Percentiles rank a stretch among this genome's conserved stretches.
Conservation (phyloP, 2,888 invertebrate species). For the Ryuthela nishihirai region DNA sequence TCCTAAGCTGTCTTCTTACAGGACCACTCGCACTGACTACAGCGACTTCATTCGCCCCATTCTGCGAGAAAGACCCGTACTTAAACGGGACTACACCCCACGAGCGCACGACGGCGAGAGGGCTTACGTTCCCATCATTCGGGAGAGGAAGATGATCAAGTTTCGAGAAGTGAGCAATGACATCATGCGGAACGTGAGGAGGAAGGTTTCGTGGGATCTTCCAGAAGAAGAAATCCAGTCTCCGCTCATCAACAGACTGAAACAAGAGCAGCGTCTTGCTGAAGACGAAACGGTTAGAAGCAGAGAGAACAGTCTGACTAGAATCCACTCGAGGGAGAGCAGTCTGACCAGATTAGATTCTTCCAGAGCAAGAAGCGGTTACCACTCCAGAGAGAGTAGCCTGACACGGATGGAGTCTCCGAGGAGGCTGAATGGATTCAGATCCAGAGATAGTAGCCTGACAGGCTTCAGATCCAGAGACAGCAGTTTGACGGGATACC, state of each 20-base stretch:
- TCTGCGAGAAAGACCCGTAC: constrained; percentile 7
- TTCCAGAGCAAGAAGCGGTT: too few species aligned
- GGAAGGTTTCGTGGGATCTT: constrained; percentile 29
- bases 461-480: too few species aligned
- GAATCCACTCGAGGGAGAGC: constrained; percentile 8
- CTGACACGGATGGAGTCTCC: too few species aligned
- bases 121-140: constrained; percentile 4
- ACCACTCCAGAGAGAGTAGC: too few species aligned
- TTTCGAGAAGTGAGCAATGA: constrained; percentile 27
- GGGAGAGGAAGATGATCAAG: constrained; percentile 30
- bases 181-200: constrained; percentile 10
- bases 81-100: constrained; percentile 13
- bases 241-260: constrained; percentile 15
- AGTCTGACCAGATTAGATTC: too few species aligned
- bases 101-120: constrained; percentile 6
- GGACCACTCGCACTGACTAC: constrained; percentile 27
- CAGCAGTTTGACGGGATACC: constrained; percentile 1
- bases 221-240: constrained; percentile 16
- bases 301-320: too few species aligned
- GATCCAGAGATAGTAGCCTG: constrained; percentile 17
- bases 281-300: background rate
- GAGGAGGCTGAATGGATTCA: background rate
- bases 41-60: constrained; percentile 16
- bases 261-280: background rate
- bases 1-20: too few species aligned